Evolutionary conservation across 2,888 invertebrate genomes (phyloP).

Genomic region (Leptopilina drosophilae): DNA sequence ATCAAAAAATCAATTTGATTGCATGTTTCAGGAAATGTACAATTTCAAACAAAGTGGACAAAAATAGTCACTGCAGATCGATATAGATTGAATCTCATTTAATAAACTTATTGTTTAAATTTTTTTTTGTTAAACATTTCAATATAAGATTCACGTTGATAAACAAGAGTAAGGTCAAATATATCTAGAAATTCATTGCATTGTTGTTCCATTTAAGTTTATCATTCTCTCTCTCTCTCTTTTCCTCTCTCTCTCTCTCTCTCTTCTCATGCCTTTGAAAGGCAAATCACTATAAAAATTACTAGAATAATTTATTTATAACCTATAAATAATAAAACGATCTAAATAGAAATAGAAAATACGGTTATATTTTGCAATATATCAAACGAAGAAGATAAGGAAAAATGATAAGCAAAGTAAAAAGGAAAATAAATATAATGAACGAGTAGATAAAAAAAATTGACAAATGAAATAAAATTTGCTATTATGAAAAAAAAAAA

Average conservation of each 20-base stretch:
- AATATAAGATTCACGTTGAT: constrained; percentile 18
- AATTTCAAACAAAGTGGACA: background rate
- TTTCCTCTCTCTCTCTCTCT: background rate
- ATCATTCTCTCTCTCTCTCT: background rate
- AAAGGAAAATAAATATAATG: too few species aligned
- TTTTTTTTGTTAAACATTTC: constrained; percentile 18
- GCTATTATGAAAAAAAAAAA: background rate
- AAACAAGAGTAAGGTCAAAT: constrained; percentile 37
- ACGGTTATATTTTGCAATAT: background rate
- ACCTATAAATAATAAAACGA: background rate
- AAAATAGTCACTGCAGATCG: background rate
- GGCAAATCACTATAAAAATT: constrained; percentile 24
- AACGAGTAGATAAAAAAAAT: too few species aligned
- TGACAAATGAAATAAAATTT: too few species aligned
- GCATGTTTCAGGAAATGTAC: background rate
- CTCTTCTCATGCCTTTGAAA: background rate
- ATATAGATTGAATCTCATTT: background rate
- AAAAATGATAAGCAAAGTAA: background rate
- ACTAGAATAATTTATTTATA: background rate
- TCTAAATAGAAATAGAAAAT: background rate
- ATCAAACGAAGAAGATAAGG: background rate
- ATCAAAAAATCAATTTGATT: too few species aligned
- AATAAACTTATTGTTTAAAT: constrained; percentile 11
- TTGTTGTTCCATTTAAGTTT: constrained; percentile 19
- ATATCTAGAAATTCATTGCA: constrained; percentile 30